These are phyloP conservation scores for Drosophila buzzatii DNA, from an alignment of 2,888 invertebrate species.

Conservation along the genomic window DNA sequence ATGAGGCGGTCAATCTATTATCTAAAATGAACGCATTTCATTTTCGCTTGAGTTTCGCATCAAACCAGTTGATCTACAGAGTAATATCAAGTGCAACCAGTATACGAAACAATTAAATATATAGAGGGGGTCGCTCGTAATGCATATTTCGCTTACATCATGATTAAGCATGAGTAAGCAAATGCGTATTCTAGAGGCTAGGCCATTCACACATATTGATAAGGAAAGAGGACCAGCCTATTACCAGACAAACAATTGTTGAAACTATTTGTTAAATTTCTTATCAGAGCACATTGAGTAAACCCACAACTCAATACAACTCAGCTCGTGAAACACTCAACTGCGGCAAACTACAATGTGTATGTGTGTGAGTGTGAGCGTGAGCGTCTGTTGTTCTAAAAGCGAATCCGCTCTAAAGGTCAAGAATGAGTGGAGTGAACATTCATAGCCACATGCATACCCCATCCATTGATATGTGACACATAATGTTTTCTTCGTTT, in stretches of 20 bases:
- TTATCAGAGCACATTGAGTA: slow-evolving; percentile 31
- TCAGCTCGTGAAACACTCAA: background rate
- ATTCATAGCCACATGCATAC: slow-evolving; percentile 9
- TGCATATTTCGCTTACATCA: background rate
- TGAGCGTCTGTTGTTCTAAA: slow-evolving; percentile 13
- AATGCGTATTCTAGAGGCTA: slow-evolving; percentile 5
- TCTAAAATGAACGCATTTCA: background rate
- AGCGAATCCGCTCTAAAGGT: slow-evolving; percentile 49
- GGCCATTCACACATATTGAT: slow-evolving; percentile 17
- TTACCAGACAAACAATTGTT: slow-evolving; percentile 4
- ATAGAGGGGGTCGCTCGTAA: slow-evolving; percentile 3
- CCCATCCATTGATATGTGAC: slow-evolving; percentile 24
- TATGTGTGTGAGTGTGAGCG: background rate
- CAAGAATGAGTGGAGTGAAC: slow-evolving; percentile 18
- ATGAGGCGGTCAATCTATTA: background rate
- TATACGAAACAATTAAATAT: slow-evolving; percentile 2
- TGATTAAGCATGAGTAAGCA: slow-evolving; percentile 36
- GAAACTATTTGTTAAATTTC: slow-evolving; percentile 11
- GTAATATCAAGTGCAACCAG: slow-evolving; percentile 16
- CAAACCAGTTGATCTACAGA: background rate
- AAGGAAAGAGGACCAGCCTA: slow-evolving; percentile 10
- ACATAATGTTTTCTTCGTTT: slow-evolving; percentile 3
- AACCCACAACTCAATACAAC: slow-evolving; percentile 19
- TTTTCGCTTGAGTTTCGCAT: background rate
- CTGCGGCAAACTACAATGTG: slow-evolving; percentile 22